phyloP scores from a whole-genome alignment of 2,888 invertebrate species.

The Philopedon plagiatum region DNA sequence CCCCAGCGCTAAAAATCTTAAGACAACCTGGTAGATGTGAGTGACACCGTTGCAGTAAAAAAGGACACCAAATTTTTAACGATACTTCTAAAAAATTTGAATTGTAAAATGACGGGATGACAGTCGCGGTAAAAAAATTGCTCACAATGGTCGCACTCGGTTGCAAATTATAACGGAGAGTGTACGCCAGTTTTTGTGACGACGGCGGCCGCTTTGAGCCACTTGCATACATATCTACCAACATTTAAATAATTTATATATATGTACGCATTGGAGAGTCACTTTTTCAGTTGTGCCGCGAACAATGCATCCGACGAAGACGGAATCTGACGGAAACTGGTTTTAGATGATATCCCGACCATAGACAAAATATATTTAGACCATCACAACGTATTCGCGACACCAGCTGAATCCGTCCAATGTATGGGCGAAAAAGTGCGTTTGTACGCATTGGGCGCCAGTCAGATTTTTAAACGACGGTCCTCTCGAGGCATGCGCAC shows the following conservation, averaged over 20 bases:
- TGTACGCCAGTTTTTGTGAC: constrained; percentile 67
- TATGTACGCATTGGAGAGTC: constrained; percentile 64
- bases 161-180: constrained; percentile 64
- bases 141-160: constrained; percentile 59
- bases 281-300: constrained; percentile 66
- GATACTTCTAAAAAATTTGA: constrained; percentile 40
- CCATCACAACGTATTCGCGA: too few species aligned
- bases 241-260: constrained; percentile 71
- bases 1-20: too few species aligned
- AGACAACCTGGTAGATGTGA: too few species aligned
- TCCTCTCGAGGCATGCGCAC: too few species aligned
- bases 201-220: constrained; percentile 66
- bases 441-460: too few species aligned
- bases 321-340: constrained; percentile 61
- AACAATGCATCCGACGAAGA: constrained; percentile 64
- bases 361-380: too few species aligned
- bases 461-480: too few species aligned
- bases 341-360: constrained; percentile 20
- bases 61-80: neutral
- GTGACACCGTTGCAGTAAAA: too few species aligned
- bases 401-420: too few species aligned
- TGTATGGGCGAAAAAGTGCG: too few species aligned
- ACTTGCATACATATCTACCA: constrained; percentile 69
- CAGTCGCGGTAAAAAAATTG: constrained; percentile 57
- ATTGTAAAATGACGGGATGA: constrained; percentile 45